Evolutionary conservation across 2,113 vertebrate species (phyloP).

Genomic region (Prolemur simus): DNA sequence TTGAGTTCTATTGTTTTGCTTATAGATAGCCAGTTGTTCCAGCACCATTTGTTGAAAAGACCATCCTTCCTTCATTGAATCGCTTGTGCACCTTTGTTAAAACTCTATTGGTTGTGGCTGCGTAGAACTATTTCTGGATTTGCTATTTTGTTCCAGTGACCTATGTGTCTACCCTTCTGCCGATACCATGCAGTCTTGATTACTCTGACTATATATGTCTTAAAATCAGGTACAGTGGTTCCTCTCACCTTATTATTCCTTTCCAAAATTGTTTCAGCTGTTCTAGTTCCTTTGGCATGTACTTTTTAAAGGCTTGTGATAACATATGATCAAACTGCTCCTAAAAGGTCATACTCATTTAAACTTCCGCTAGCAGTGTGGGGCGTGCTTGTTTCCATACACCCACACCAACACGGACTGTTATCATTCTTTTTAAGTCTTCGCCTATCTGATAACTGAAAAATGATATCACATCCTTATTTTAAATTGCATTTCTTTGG

Average conservation of each 20-base stretch:
- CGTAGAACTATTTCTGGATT: not conserved
- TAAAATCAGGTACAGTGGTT: not conserved
- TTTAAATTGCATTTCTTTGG: constrained; percentile 33
- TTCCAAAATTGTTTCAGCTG: not conserved
- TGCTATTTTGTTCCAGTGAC: not conserved
- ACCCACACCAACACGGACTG: constrained; percentile 33
- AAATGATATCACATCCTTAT: constrained; percentile 41
- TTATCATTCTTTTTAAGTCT: constrained; percentile 48
- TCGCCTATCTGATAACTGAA: constrained; percentile 74
- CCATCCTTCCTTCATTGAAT: not conserved
- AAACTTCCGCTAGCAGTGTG: not conserved
- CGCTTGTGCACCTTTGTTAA: not conserved
- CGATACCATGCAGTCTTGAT: not conserved
- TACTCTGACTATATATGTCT: not conserved
- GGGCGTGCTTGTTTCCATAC: constrained; percentile 19
- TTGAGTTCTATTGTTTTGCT: not conserved
- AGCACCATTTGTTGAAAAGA: not conserved
- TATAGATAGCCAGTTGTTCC: not conserved
- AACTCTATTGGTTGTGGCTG: not conserved
- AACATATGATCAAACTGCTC: not conserved
- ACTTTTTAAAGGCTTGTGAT: constrained; percentile 1
- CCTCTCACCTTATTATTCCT: not conserved
- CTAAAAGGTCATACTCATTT: not conserved
- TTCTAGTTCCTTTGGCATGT: not conserved
- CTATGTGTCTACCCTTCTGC: not conserved